phyloP scores from a whole-genome alignment of 2,797 vertebrate genomes.

The Eulemur rubriventer region DNA sequence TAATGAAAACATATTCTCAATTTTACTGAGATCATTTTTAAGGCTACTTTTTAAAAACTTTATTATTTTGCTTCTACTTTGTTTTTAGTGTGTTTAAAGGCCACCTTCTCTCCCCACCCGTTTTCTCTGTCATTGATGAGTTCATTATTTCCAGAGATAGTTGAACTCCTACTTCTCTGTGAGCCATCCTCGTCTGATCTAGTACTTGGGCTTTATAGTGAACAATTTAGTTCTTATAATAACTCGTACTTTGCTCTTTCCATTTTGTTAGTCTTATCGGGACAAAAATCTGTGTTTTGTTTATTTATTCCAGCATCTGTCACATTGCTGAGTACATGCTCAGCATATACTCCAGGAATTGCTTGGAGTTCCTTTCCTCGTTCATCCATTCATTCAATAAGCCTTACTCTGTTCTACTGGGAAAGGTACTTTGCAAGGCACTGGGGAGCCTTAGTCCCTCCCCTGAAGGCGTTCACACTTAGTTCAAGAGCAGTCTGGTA shows the following conservation, averaged over 20 bases:
- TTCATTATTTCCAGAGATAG: neutral
- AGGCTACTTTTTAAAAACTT: neutral
- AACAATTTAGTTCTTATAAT: neutral
- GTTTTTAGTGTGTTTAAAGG: slow-evolving; percentile 41
- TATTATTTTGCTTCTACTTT: slow-evolving; percentile 39
- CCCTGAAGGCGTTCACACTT: accelerated
- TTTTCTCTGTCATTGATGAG: neutral
- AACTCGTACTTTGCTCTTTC: neutral
- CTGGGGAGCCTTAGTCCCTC: neutral
- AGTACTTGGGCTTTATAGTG: neutral
- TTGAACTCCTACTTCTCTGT: neutral
- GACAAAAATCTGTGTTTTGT: neutral
- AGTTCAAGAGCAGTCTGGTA: neutral
- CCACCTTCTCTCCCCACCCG: neutral
- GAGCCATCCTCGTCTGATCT: neutral
- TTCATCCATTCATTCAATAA: neutral
- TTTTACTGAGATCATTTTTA: slow-evolving; percentile 51
- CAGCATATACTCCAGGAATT: too few relatives aligned
- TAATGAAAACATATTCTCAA: neutral
- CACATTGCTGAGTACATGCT: neutral
- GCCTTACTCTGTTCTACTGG: neutral
- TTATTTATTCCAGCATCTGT: neutral
- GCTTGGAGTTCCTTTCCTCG: neutral
- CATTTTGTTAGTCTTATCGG: neutral
- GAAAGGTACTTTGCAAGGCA: neutral